A percentile compares a stretch with the other conserved stretches of the same genome.
Evolutionary conservation across 2,113 vertebrate species (phyloP).

Genomic region (Laterallus jamaicensis): DNA sequence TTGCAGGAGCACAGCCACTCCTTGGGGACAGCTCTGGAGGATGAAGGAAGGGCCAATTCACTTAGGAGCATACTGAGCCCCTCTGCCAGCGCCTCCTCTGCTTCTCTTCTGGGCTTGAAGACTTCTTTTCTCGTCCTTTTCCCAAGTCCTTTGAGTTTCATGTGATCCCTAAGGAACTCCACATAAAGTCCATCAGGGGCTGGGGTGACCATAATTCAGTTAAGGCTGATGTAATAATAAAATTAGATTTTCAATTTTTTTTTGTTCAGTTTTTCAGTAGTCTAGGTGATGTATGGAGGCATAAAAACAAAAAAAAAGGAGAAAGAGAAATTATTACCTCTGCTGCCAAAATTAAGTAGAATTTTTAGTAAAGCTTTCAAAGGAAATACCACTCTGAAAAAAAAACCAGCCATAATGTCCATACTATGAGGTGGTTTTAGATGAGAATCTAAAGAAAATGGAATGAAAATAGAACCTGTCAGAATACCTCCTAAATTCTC

Average conservation of each 20-base stretch:
- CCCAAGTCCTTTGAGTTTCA: background rate
- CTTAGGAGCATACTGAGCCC: accelerated
- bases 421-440: background rate
- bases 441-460: background rate
- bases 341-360: background rate
- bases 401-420: background rate
- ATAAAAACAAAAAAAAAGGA: background rate
- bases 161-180: background rate
- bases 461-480: background rate
- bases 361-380: constrained; percentile 3
- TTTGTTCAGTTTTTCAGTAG: background rate
- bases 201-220: background rate
- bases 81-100: background rate
- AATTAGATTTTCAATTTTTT: background rate
- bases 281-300: background rate
- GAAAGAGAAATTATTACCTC: background rate
- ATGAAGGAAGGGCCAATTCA: background rate
- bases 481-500: background rate
- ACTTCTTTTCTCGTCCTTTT: background rate
- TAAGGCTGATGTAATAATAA: background rate
- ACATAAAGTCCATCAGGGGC: background rate
- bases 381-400: background rate
- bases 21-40: background rate
- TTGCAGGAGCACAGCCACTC: background rate
- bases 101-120: background rate